Percentiles rank a stretch among this genome's conserved stretches.
Conservation (phyloP, 2,888 invertebrate genomes). For the Margaritifera margaritifera region DNA sequence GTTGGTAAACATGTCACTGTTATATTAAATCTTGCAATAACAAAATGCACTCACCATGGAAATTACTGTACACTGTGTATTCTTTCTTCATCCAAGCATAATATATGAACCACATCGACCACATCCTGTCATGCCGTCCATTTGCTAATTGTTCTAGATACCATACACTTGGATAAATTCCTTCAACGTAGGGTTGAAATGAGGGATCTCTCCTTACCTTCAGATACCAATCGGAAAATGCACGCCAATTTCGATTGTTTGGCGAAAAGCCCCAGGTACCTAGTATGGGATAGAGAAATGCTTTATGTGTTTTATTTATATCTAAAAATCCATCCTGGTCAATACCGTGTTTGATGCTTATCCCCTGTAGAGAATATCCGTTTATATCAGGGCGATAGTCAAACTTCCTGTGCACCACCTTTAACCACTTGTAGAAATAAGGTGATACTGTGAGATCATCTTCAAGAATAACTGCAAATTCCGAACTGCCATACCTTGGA, state of each 20-base stretch:
- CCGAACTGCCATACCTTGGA: conserved; percentile 37
- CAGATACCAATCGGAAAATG: conserved; percentile 48
- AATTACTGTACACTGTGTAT: conserved; percentile 48
- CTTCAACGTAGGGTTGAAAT: conserved; percentile 54
- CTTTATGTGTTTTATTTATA: conserved; percentile 32
- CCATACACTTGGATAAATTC: conserved; percentile 52
- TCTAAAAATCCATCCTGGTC: conserved; percentile 6
- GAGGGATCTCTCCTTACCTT: conserved; percentile 18
- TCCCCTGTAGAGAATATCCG: conserved; percentile 53
- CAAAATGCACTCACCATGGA: conserved; percentile 21
- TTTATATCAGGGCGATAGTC: conserved; percentile 37
- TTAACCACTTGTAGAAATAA: conserved; percentile 57
- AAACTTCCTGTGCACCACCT: conserved; percentile 55
- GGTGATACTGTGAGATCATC: conserved; percentile 62
- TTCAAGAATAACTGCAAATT: conserved; percentile 61
- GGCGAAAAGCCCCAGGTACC: conserved; percentile 62
- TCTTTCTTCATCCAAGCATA: conserved; percentile 47
- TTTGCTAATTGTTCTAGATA: conserved; percentile 37
- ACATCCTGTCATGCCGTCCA: conserved; percentile 50
- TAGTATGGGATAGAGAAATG: conserved; percentile 51
- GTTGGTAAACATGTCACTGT: no score
- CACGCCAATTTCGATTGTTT: conserved; percentile 40
- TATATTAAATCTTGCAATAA: no score
- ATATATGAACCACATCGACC: conserved; percentile 66
- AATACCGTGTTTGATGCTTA: conserved; percentile 40